Evolutionary conservation across 2,888 invertebrate genomes (phyloP), one percentile per base, ranked within the genome.

Genomic region (Azorinus chamasolen): DNA sequence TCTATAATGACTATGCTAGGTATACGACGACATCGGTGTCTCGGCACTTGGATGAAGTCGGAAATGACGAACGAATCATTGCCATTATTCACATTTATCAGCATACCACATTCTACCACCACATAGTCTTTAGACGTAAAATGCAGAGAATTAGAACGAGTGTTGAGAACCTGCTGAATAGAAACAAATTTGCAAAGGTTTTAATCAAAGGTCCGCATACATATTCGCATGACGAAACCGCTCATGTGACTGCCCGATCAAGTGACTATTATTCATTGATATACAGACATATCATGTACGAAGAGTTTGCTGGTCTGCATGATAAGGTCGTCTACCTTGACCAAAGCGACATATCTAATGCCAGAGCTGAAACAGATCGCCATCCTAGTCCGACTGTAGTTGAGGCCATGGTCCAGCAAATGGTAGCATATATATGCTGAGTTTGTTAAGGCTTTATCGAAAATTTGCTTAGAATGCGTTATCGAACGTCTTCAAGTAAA

Each of bases 361-460:
- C 71, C 5, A 20, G n/a, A 20, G 37, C 51, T 1, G 37, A 24
- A 0, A 22, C 10, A 6, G 20, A 12, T 12, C 32, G 32, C 18
- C 71, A 71, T 32, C 71, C 71, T 6, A 16, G 27, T 8, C 22
- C 24, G 0, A 54, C 5, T 46, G 55, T 64, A 14, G 58, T 64
- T 1, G 22, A 14, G 6, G 57, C 32, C 20, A 71, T 71, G 71
- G 51, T 71, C 5, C 27, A 64, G 20, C 71, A 71, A 45, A 71
- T 64, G 71, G 43, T 71, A n/a, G 45, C 43, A 2, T 71, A 51
- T 51, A 25, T 55, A 8, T 70, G 70, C n/a, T n/a, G n/a, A n/a
- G n/a, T n/a, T n/a, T n/a, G n/a, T n/a, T n/a, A n/a, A n/a, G n/a
- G n/a, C n/a, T n/a, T n/a, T n/a, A n/a, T n/a, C n/a, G n/a, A n/a